Evolutionary conservation across 2,113 vertebrate genomes (phyloP).

Genomic region (Riparia riparia): DNA sequence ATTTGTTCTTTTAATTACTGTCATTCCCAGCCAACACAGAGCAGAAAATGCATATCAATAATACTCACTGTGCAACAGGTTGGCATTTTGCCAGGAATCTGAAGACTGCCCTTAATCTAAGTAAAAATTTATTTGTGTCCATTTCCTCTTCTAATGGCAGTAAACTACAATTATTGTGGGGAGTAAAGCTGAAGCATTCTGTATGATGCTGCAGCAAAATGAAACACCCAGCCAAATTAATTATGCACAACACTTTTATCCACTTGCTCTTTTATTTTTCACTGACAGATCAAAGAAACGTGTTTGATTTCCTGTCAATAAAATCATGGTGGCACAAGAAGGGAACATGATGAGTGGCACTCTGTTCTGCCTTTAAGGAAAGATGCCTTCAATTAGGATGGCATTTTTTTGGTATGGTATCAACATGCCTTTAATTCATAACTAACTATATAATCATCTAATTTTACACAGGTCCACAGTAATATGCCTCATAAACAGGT

Average conservation of each 20-base stretch:
- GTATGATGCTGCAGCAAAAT: not conserved
- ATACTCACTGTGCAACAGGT: not conserved
- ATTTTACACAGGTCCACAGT: not conserved
- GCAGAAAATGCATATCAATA: not conserved
- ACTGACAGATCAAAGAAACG: not conserved
- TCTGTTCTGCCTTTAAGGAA: not conserved
- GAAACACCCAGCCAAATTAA: not conserved
- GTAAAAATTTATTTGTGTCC: not conserved
- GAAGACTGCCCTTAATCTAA: not conserved
- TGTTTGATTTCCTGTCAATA: not conserved
- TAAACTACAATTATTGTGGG: not conserved
- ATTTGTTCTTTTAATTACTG: constrained; percentile 29
- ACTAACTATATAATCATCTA: not conserved
- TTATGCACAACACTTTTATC: not conserved
- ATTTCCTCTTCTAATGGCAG: not conserved
- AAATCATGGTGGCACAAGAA: not conserved
- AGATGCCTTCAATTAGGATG: not conserved
- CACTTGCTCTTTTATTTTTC: not conserved
- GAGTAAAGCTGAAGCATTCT: not conserved
- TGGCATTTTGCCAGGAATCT: not conserved
- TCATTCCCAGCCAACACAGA: not conserved
- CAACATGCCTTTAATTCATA: not conserved
- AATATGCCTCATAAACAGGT: not conserved
- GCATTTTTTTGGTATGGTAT: not conserved
- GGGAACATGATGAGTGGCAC: not conserved